Evolutionary conservation across 2,797 vertebrate species (phyloP).

Genomic region (Simalia tracyae): DNA sequence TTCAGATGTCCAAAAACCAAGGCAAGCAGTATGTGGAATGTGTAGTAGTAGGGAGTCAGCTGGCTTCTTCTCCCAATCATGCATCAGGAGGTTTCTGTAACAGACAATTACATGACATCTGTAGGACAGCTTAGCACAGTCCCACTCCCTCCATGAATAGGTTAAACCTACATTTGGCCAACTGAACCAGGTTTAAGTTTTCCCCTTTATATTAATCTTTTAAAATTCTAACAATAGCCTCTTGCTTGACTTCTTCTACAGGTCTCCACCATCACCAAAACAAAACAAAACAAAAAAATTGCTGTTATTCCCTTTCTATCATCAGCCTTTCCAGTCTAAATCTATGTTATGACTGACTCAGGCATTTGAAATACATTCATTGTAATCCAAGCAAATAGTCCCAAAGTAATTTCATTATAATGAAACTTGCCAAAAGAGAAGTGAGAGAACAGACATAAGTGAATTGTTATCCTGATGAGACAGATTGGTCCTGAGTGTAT

Average conservation of each 20-base stretch:
- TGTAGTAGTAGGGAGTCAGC: not conserved
- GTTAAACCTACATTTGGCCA: not conserved
- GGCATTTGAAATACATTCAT: not conserved
- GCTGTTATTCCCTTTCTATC: not conserved
- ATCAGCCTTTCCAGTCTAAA: not conserved
- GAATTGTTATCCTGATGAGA: not conserved
- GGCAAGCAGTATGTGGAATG: not conserved
- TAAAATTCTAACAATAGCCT: not conserved
- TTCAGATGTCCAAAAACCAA: not conserved
- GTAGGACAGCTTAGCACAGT: not conserved
- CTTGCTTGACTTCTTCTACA: not conserved
- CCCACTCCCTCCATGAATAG: not conserved
- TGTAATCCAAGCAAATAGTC: not conserved
- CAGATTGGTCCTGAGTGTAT: not conserved
- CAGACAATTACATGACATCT: not conserved
- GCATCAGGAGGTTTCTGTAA: not conserved
- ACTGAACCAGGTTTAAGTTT: not conserved
- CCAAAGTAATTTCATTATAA: not conserved
- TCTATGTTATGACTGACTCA: not conserved
- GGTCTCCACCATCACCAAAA: not conserved
- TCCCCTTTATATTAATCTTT: not conserved
- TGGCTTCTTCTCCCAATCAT: not conserved
- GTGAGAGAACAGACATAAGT: not conserved
- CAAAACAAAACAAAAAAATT: not conserved
- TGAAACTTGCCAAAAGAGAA: not conserved